Percentiles rank a stretch among this genome's conserved stretches.
Conservation (phyloP, 2,797 vertebrate genomes). For the Phataginus tricuspis region DNA sequence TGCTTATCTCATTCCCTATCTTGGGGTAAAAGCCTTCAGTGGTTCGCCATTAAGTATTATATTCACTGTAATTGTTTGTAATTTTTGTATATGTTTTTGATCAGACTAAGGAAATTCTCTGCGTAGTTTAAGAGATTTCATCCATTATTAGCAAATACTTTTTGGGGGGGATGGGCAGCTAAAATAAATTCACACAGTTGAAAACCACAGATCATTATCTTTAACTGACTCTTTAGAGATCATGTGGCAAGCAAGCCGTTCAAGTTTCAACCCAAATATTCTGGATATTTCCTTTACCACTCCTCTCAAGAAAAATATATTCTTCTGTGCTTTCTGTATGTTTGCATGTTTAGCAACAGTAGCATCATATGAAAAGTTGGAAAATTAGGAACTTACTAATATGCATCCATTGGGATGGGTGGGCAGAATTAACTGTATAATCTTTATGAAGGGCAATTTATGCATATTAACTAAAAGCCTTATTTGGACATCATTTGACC, state of each 20-base stretch:
- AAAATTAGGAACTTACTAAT: background rate
- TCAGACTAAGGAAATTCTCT: background rate
- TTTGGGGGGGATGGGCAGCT: background rate
- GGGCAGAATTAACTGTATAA: background rate
- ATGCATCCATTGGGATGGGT: background rate
- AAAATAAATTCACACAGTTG: background rate
- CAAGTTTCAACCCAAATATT: background rate
- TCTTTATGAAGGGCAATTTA: background rate
- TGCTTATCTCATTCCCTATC: background rate
- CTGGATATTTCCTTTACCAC: background rate
- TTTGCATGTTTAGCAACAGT: background rate
- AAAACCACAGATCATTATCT: background rate
- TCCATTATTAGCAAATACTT: background rate
- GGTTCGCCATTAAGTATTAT: background rate
- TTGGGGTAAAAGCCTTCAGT: background rate
- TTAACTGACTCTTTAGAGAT: background rate
- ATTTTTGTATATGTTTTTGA: background rate
- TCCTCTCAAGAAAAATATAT: background rate
- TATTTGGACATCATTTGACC: background rate
- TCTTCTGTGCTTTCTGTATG: background rate
- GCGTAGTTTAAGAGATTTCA: background rate
- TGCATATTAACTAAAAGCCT: background rate
- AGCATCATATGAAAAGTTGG: background rate
- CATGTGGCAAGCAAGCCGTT: background rate
- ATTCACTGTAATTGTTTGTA: background rate